A percentile compares a stretch with the other conserved stretches of the same genome.
phyloP scores from a whole-genome alignment of 2,113 vertebrate species.

The Brienomyrus brachyistius region DNA sequence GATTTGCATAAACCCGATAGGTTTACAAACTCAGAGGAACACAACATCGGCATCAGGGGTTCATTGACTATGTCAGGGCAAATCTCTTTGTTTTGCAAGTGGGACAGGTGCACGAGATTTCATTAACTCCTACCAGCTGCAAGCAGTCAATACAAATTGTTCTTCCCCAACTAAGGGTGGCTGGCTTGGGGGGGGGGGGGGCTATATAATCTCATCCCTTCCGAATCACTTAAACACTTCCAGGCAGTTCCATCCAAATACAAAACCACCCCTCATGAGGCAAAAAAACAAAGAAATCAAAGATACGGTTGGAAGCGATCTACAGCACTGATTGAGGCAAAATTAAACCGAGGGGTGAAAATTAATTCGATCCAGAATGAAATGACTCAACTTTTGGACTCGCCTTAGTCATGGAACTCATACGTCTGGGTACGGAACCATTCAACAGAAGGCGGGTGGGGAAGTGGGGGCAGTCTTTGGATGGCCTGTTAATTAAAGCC shows the following conservation, averaged over 20 bases:
- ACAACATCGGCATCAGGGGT: conserved; percentile 4
- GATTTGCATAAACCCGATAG: background rate
- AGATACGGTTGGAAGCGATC: conserved; percentile 21
- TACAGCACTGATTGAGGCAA: conserved; percentile 23
- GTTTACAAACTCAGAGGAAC: background rate
- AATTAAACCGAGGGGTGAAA: conserved; percentile 38
- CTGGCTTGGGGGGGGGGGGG: conserved; percentile 11
- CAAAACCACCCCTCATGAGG: conserved; percentile 9
- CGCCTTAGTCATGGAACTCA: conserved; percentile 34
- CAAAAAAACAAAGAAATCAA: conserved; percentile 37
- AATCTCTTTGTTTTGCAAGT: conserved; percentile 4
- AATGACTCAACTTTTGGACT: conserved; percentile 29
- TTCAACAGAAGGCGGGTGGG: conserved; percentile 16
- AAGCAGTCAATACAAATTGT: conserved; percentile 31
- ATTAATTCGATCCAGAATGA: conserved; percentile 44
- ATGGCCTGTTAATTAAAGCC: background rate
- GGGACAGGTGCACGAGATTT: conserved; percentile 45
- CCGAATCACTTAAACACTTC: conserved; percentile 38
- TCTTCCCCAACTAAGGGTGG: conserved; percentile 5
- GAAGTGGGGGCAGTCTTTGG: background rate
- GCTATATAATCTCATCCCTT: conserved; percentile 29
- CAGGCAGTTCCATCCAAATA: conserved; percentile 34
- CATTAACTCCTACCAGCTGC: conserved; percentile 26
- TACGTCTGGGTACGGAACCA: conserved; percentile 23
- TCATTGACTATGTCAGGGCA: conserved; percentile 26